phyloP scores from a whole-genome alignment of 2,888 invertebrate genomes.

The Habrosyne pyritoides region DNA sequence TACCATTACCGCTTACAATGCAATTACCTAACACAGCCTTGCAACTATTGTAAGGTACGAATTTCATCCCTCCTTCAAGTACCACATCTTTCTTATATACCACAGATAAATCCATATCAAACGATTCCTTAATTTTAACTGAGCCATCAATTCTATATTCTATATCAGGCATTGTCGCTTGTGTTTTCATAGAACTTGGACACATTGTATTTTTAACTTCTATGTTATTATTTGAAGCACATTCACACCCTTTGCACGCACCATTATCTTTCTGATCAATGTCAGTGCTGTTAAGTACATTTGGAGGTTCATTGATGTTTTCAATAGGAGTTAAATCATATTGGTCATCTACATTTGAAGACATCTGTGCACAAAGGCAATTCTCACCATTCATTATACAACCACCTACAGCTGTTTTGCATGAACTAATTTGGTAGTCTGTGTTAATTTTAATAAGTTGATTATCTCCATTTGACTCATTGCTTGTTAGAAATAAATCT shows the following conservation, averaged over 20 bases:
- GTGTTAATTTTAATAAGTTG: slow-evolving; percentile 24
- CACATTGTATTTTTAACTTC: slow-evolving; percentile 16
- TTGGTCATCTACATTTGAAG: slow-evolving; percentile 30
- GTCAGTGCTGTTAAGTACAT: slow-evolving; percentile 15
- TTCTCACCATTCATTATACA: slow-evolving; percentile 51
- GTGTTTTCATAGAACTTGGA: slow-evolving; percentile 10
- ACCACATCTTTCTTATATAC: slow-evolving; percentile 17
- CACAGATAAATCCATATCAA: slow-evolving; percentile 50
- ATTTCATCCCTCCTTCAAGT: slow-evolving; percentile 15
- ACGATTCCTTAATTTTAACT: slow-evolving; percentile 63
- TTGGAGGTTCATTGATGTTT: slow-evolving; percentile 17
- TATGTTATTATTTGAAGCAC: slow-evolving; percentile 35
- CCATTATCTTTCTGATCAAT: slow-evolving; percentile 14
- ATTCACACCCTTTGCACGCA: slow-evolving; percentile 50
- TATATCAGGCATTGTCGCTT: slow-evolving; percentile 39
- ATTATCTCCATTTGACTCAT: slow-evolving; percentile 9
- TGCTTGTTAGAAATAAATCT: neutral
- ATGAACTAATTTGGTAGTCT: slow-evolving; percentile 31
- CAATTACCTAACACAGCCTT: slow-evolving; percentile 71
- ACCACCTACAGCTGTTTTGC: slow-evolving; percentile 51
- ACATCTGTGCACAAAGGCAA: slow-evolving; percentile 60
- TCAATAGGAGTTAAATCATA: slow-evolving; percentile 35
- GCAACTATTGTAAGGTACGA: slow-evolving; percentile 63
- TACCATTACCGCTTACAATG: slow-evolving; percentile 67
- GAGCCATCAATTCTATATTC: slow-evolving; percentile 58